Percentiles rank a stretch among this genome's conserved stretches.
These are phyloP conservation scores for Drosophila obscura DNA, from an alignment of 1,140 invertebrate genomes.

Conservation along the genomic window DNA sequence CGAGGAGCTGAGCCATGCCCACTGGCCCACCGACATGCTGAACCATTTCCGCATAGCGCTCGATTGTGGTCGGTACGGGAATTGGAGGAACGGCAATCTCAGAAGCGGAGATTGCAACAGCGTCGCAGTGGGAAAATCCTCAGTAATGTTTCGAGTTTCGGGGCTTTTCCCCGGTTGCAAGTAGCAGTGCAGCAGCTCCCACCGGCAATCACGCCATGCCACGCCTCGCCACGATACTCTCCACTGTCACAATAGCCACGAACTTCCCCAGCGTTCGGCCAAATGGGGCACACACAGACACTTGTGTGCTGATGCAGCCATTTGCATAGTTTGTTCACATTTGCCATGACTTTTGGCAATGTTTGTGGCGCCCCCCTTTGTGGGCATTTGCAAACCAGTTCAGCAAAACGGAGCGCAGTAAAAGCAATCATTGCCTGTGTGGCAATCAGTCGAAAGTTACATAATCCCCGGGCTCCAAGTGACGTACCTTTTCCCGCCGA, in stretches of 20 bases:
- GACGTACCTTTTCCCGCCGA: constrained; percentile 71
- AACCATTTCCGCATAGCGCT: constrained; percentile 9
- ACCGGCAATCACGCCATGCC: too few species aligned
- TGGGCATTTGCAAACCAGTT: constrained; percentile 70
- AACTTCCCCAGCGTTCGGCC: constrained; percentile 4
- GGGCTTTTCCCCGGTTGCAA: constrained; percentile 28
- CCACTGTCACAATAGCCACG: neutral
- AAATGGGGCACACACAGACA: constrained; percentile 3
- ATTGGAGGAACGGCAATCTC: neutral
- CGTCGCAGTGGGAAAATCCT: constrained; percentile 24
- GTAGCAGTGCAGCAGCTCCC: too few species aligned
- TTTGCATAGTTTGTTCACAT: constrained; percentile 66
- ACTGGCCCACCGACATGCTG: neutral
- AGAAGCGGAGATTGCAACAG: constrained; percentile 26
- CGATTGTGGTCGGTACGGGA: constrained; percentile 17
- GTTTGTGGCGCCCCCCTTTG: constrained; percentile 5
- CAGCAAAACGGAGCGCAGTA: constrained; percentile 51
- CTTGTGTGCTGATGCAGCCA: constrained; percentile 7
- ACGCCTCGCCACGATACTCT: neutral
- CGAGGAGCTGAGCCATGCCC: neutral
- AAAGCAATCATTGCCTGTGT: constrained; percentile 73
- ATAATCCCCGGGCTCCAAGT: constrained; percentile 59
- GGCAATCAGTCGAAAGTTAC: constrained; percentile 49
- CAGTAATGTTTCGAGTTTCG: constrained; percentile 15
- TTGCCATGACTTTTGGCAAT: constrained; percentile 55